Evolutionary conservation across 2,888 invertebrate genomes (phyloP), one percentile per base, ranked within the genome.

Genomic region (Tipula vernalis): DNA sequence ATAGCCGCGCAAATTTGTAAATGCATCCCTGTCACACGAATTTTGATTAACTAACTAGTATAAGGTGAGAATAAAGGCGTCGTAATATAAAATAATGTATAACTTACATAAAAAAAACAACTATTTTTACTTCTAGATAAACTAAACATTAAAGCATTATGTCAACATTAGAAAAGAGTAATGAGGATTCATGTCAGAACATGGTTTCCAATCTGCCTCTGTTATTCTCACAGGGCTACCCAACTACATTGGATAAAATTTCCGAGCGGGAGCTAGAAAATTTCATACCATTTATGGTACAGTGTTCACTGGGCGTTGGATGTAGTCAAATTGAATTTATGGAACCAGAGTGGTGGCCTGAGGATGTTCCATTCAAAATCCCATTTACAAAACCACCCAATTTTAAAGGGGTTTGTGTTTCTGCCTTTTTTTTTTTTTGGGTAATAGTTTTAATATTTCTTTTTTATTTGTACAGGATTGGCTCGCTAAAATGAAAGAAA

Each of bases 191-290:
- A 86, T 87, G 87, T 90, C 87, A 91, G 86, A 93, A 91, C 90
- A 95, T 95, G 94, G 94, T 95, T 91, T 95, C 95, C 88, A 95
- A 95, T 91, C 92, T 95, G 90, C 95, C 95, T 89, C 93, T 95
- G 89, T 91, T 95, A 86, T 95, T 95, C 89, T 94, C 94, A 88
- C 94, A 94, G 90, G 95, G 95, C 88, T 94, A 94, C 90, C 95
- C 95, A 86, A 94, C 94, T 87, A 94, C 94, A 85, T 90, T 95
- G 89, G 93, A 94, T 88, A 93, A 94, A 89, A 94, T 95, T 88
- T 92, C 93, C 41, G 92, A 93, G 90, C 91, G 91, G 87, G 94
- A 95, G 90, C 91, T 95, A 89, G 95, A 95, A 92, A 93, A 93
- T 89, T 95, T 95, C 90, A 94, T 95, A 89, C 94, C 95, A 88